Evolutionary conservation across 1,140 invertebrate species (phyloP).

Genomic region (Oedothorax gibbosus): DNA sequence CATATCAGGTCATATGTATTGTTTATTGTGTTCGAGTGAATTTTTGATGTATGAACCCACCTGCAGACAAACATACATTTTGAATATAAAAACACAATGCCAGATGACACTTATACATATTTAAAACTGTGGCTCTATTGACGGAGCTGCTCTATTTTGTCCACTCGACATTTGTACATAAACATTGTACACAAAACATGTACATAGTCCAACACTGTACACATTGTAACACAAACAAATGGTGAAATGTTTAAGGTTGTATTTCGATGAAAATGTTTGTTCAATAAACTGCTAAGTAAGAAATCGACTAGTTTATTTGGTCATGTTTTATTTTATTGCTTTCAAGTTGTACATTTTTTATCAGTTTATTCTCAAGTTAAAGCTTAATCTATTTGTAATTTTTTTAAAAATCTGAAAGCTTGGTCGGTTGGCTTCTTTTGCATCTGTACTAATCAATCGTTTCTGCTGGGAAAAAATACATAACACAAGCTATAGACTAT

Average conservation of each 20-base stretch:
- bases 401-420: too few species aligned
- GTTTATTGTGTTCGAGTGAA: conserved; percentile 20
- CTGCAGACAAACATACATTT: conserved; percentile 19
- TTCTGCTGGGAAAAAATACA: too few species aligned
- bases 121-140: conserved; percentile 19
- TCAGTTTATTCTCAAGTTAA: too few species aligned
- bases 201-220: conserved; percentile 60
- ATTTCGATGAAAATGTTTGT: conserved; percentile 46
- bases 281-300: conserved; percentile 55
- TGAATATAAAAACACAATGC: conserved; percentile 9
- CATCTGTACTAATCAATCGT: too few species aligned
- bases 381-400: too few species aligned
- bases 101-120: conserved; percentile 38
- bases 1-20: conserved; percentile 23
- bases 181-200: conserved; percentile 60
- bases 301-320: conserved; percentile 4
- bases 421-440: too few species aligned
- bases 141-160: conserved; percentile 38
- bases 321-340: neutral
- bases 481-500: too few species aligned
- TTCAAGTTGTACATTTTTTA: neutral
- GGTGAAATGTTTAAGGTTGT: conserved; percentile 44
- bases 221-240: conserved; percentile 54
- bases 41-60: conserved; percentile 20
- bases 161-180: conserved; percentile 57